Conservation (phyloP, 2,797 vertebrate genomes). For the Heteromormyrus szaboi region DNA sequence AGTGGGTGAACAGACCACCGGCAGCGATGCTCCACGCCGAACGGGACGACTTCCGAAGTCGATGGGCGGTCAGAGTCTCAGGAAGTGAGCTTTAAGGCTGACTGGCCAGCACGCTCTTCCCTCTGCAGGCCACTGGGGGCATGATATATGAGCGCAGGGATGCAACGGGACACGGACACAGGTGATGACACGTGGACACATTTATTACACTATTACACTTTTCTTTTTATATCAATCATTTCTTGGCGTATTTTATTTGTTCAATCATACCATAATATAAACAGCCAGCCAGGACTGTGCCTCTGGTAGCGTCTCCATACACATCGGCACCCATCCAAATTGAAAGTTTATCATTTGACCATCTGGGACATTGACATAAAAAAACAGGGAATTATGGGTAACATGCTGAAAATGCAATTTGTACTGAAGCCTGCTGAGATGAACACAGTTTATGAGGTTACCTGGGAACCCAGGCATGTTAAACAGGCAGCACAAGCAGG, state of each 20-base stretch:
- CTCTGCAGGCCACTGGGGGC: neutral
- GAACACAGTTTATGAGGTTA: neutral
- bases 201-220: neutral
- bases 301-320: neutral
- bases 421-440: neutral
- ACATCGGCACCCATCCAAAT: neutral
- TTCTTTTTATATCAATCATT: neutral
- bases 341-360: neutral
- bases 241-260: neutral
- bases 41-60: neutral
- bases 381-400: neutral
- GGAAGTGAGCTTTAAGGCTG: neutral
- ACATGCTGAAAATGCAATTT: neutral
- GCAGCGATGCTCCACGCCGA: neutral
- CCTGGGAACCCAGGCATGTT: neutral
- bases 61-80: neutral
- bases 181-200: neutral
- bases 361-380: neutral
- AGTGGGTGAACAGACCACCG: neutral
- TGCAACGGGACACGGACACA: neutral
- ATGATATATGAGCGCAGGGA: neutral
- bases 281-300: constrained; percentile 4
- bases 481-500: neutral
- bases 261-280: neutral
- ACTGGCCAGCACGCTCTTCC: neutral